Evolutionary conservation across 2,113 vertebrate genomes (phyloP), one percentile per base, ranked within the genome.

Genomic region (Alectura lathami): DNA sequence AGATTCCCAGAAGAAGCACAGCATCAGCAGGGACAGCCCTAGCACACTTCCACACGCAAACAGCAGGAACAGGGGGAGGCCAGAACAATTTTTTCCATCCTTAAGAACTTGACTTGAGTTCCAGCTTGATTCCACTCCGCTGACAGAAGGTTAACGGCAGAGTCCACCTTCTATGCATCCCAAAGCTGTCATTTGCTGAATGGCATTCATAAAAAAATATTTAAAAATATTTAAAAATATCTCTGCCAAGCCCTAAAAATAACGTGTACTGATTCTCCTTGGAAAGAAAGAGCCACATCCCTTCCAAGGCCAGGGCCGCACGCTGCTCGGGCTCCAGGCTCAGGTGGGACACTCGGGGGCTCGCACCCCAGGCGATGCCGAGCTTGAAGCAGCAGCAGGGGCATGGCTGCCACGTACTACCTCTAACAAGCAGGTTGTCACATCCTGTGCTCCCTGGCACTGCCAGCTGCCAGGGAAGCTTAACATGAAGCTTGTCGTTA

Each of bases 361-460:
- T 57, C 29, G 1, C 17, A 53, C 13, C 36, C 40, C 1, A 1
- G n/a, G n/a, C 0, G 0, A 81, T 1, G 24, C 17, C 24, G 32
- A 77, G 13, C n/a, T n/a, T n/a, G n/a, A n/a, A n/a, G n/a, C n/a
- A n/a, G n/a, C n/a, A n/a, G n/a, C n/a, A n/a, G n/a, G n/a, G n/a
- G n/a, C n/a, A n/a, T n/a, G n/a, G 67, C 17, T 70, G 50, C 26
- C 30, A 48, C 48, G 56, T 69, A 30, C 45, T 34, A 1, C 11
- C 42, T 63, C 50, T 26, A 1, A 36, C 11, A 30, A 82, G 17
- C 40, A 66, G 4, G 77, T 13, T 7, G 13, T 17, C 74, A 18
- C 3, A 15, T 36, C 64, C 50, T 62, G 48, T 11, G 2, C 43
- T 76, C 66, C 60, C 78, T 82, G 62, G 51, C 84, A 77, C 56